Conservation (phyloP, 1,140 invertebrate species). For the Lithobius niger region DNA sequence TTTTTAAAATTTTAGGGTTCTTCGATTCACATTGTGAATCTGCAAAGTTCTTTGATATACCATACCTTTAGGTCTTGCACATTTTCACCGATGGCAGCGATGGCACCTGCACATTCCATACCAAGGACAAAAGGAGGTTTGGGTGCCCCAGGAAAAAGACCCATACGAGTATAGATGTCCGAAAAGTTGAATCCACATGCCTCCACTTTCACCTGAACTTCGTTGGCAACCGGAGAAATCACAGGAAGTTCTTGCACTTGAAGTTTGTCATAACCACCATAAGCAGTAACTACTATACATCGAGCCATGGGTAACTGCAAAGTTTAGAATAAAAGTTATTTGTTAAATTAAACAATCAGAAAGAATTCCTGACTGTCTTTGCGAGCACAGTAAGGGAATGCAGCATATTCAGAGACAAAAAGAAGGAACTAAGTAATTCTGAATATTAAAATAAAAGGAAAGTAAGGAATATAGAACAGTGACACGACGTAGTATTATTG, state of each 20-base stretch:
- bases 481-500: too few relatives aligned
- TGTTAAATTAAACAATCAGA: too few relatives aligned
- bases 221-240: slow-evolving; percentile 21
- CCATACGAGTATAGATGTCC: slow-evolving; percentile 36
- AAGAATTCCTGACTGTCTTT: too few relatives aligned
- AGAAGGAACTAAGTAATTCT: too few relatives aligned
- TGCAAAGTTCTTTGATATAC: too few relatives aligned
- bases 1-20: too few relatives aligned
- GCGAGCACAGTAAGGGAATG: too few relatives aligned
- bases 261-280: slow-evolving; percentile 22
- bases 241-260: slow-evolving; percentile 23
- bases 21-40: too few relatives aligned
- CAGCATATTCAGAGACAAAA: too few relatives aligned
- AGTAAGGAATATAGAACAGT: too few relatives aligned
- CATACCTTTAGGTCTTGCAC: slow-evolving; percentile 26
- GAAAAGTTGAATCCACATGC: slow-evolving; percentile 41
- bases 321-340: too few relatives aligned
- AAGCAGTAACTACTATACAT: slow-evolving; percentile 19
- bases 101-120: slow-evolving; percentile 34
- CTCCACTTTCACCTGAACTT: slow-evolving; percentile 38
- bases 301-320: slow-evolving; percentile 14
- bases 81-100: slow-evolving; percentile 26
- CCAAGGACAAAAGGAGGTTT: slow-evolving; percentile 35
- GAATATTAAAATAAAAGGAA: too few relatives aligned
- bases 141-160: slow-evolving; percentile 25